Conservation (phyloP, 2,113 vertebrate genomes). For the Alexandromys fortis region DNA sequence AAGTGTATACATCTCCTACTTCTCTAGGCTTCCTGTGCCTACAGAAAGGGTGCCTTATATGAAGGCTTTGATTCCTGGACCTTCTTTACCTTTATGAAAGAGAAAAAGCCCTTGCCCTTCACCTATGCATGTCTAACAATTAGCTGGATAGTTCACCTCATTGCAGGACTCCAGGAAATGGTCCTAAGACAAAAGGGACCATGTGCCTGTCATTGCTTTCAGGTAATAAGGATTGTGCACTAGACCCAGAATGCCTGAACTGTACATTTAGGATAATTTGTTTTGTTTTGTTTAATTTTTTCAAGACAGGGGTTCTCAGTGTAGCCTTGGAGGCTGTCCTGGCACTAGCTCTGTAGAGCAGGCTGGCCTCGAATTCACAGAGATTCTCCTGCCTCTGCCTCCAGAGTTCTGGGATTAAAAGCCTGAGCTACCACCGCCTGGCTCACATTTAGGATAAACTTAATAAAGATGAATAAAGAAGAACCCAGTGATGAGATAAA, state of each 20-base stretch:
- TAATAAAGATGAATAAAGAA: background rate
- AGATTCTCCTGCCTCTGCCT: too few relatives aligned
- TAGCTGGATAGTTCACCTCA: background rate
- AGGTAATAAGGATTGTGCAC: background rate
- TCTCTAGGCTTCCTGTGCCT: background rate
- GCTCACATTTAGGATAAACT: background rate
- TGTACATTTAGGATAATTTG: background rate
- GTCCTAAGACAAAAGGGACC: accelerated
- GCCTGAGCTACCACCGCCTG: too few relatives aligned
- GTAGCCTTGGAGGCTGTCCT: too few relatives aligned
- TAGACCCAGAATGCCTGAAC: background rate
- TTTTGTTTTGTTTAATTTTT: too few relatives aligned
- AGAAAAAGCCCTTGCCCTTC: background rate
- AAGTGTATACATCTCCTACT: background rate
- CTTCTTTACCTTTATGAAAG: background rate
- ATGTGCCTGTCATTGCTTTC: background rate
- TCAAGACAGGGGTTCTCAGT: too few relatives aligned
- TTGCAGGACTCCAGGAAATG: too few relatives aligned
- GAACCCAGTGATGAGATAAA: background rate
- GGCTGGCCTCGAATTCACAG: too few relatives aligned
- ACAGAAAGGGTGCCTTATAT: background rate
- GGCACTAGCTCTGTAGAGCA: too few relatives aligned
- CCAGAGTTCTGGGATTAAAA: too few relatives aligned
- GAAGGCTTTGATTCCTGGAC: background rate
- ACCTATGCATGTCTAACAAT: accelerated